A percentile compares a stretch with the other conserved stretches of the same genome.
These are phyloP conservation scores for Hyposoter didymator DNA, from an alignment of 2,888 invertebrate species.

Conservation along the genomic window DNA sequence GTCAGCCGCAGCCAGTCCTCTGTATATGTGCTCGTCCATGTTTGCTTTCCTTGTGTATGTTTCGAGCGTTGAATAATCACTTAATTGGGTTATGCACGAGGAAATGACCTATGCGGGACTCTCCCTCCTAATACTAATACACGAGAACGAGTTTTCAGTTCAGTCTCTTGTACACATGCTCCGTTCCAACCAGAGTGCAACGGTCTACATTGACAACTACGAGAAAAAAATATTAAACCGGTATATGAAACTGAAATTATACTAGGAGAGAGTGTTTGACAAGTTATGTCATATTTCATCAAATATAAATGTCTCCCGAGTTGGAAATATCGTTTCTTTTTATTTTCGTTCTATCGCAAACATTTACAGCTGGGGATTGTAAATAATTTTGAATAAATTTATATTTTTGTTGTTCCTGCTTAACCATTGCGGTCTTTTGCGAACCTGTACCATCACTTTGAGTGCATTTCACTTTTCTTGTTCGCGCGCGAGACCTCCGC, in stretches of 20 bases:
- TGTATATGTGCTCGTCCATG: constrained; percentile 43
- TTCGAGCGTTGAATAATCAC: constrained; percentile 81
- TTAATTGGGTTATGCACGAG: constrained; percentile 83
- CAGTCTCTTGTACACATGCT: constrained; percentile 38
- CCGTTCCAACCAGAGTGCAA: constrained; percentile 55
- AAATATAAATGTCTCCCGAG: neutral
- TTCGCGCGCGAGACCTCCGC: too few relatives aligned
- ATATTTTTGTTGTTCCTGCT: neutral
- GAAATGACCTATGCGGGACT: constrained; percentile 81
- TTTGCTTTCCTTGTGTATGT: constrained; percentile 22
- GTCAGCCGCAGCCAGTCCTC: neutral
- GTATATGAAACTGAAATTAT: constrained; percentile 43
- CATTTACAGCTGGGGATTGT: neutral
- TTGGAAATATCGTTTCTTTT: neutral
- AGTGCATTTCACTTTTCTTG: too few relatives aligned
- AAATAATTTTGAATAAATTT: neutral
- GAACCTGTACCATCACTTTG: too few relatives aligned
- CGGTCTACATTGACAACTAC: constrained; percentile 51
- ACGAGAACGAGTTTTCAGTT: constrained; percentile 29
- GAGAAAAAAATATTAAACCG: constrained; percentile 50
- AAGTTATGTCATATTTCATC: constrained; percentile 24
- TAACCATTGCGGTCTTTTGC: too few relatives aligned
- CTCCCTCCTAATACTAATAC: constrained; percentile 69
- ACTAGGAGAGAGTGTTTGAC: constrained; percentile 36
- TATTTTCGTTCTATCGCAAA: neutral